These are phyloP conservation scores for Euplexia lucipara DNA, from an alignment of 2,888 invertebrate species.

Conservation along the genomic window DNA sequence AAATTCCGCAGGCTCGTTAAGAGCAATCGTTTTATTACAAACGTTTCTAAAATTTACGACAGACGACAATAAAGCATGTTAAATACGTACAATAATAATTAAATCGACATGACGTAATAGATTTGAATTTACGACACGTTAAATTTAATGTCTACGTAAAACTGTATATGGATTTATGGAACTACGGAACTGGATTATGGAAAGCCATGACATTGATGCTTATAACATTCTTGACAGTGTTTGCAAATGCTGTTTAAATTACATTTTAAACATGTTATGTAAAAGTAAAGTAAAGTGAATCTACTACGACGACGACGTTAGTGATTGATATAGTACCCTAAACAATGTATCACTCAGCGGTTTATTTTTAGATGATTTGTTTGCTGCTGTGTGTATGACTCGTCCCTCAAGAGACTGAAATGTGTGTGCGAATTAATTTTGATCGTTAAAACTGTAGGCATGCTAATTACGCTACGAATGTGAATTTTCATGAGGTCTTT, in stretches of 20 bases:
- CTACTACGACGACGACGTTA: slow-evolving; percentile 32
- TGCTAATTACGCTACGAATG: slow-evolving; percentile 19
- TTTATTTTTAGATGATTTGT: slow-evolving; percentile 45
- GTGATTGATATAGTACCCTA: slow-evolving; percentile 45
- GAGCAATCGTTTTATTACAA: slow-evolving; percentile 68
- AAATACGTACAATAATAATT: slow-evolving; percentile 69
- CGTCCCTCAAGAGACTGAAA: slow-evolving; percentile 29
- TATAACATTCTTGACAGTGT: slow-evolving; percentile 6
- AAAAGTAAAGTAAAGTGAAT: slow-evolving; percentile 12
- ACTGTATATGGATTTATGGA: too few species aligned
- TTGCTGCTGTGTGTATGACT: slow-evolving; percentile 37
- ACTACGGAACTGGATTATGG: too few species aligned
- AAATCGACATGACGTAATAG: slow-evolving; percentile 70
- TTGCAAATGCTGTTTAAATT: slow-evolving; percentile 4
- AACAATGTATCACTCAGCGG: slow-evolving; percentile 15
- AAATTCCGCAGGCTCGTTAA: slow-evolving; percentile 57
- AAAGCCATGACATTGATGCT: slow-evolving; percentile 39
- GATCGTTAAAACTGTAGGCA: slow-evolving; percentile 27
- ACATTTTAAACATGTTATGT: background rate
- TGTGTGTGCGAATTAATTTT: slow-evolving; percentile 36
- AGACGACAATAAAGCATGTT: slow-evolving; percentile 72
- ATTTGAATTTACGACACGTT: slow-evolving; percentile 74
- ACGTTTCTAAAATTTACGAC: slow-evolving; percentile 74
- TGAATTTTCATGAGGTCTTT: slow-evolving; percentile 3
- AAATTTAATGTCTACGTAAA: slow-evolving; percentile 73